Conservation (phyloP, 2,113 vertebrate species). For the Paradoxurus hermaphroditus region DNA sequence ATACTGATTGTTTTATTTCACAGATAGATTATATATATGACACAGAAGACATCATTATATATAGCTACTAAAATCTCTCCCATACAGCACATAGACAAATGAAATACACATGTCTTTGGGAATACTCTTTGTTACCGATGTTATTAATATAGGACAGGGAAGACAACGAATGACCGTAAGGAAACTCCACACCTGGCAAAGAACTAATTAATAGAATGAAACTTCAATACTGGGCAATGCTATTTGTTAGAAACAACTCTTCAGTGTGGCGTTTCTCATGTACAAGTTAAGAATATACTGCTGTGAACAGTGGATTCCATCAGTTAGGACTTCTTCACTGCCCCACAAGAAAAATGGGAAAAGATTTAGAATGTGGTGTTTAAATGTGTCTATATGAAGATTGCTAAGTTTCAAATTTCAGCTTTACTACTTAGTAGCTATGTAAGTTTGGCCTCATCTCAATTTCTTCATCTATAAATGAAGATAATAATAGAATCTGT, state of each 20-base stretch:
- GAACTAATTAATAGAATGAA: background rate
- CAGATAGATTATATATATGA: background rate
- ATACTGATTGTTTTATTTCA: slow-evolving; percentile 26
- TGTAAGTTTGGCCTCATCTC: no score
- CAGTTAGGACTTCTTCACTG: no score
- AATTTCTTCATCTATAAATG: background rate
- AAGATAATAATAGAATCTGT: background rate
- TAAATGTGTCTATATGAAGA: no score
- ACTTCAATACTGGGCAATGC: background rate
- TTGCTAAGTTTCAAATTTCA: no score
- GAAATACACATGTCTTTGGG: background rate
- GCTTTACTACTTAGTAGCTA: no score
- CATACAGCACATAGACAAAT: background rate
- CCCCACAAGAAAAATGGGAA: no score
- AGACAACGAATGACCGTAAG: background rate
- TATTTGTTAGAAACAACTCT: background rate
- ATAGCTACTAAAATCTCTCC: background rate
- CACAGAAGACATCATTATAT: background rate
- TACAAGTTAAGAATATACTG: no score
- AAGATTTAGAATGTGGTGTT: no score
- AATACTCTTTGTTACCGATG: background rate
- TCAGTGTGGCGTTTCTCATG: background rate
- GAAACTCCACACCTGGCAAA: background rate
- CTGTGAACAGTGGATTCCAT: no score
- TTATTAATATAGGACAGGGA: background rate